A percentile compares a stretch with the other conserved stretches of the same genome.
phyloP scores from a whole-genome alignment of 2,888 invertebrate species.

The Chrysolina oricalcia region DNA sequence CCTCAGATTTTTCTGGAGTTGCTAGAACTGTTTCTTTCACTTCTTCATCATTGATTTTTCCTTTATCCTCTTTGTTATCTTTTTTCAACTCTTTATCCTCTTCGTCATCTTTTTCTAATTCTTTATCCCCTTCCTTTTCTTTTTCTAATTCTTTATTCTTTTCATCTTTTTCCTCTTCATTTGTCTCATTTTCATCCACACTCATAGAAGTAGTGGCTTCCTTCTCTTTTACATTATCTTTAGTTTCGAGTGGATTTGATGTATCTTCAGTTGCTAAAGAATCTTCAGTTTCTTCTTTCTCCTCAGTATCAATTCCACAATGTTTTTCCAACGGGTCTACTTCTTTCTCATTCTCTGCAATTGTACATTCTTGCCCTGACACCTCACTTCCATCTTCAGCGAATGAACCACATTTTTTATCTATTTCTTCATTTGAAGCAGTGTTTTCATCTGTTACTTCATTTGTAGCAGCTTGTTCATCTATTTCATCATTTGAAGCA shows the following conservation, averaged over 20 bases:
- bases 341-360: not conserved
- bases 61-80: slow-evolving; percentile 8
- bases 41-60: not conserved
- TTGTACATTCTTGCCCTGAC: not conserved
- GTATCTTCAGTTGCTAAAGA: not conserved
- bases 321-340: slow-evolving; percentile 17
- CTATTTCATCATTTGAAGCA: not conserved
- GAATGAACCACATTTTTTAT: not conserved
- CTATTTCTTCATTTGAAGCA: slow-evolving; percentile 7
- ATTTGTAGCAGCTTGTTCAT: slow-evolving; percentile 14
- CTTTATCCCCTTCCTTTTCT: slow-evolving; percentile 1
- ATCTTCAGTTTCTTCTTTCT: slow-evolving; percentile 25
- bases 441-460: not conserved
- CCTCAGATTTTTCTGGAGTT: not conserved
- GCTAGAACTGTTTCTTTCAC: not conserved
- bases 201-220: not conserved
- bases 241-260: not conserved
- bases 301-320: not conserved
- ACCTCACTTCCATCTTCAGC: not conserved
- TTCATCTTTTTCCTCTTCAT: slow-evolving; percentile 24
- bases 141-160: slow-evolving; percentile 9
- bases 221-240: slow-evolving; percentile 14
- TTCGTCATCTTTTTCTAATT: slow-evolving; percentile 1
- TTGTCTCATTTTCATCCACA: not conserved
- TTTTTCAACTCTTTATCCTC: not conserved